phyloP scores from a whole-genome alignment of 2,888 invertebrate species.

The Megalurothrips usitatus region DNA sequence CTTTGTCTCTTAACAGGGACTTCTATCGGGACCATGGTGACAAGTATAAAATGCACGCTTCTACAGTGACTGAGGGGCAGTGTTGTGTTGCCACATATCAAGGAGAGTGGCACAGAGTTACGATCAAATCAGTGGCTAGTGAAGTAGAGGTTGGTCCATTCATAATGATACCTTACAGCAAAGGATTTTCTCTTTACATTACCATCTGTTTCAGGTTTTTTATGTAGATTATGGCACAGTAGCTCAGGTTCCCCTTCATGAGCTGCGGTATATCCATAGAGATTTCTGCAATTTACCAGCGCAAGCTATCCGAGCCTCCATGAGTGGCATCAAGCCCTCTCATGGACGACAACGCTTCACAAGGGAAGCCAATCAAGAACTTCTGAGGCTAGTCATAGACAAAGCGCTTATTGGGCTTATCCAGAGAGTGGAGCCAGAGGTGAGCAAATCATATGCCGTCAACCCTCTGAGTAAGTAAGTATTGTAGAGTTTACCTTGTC shows the following conservation, averaged over 20 bases:
- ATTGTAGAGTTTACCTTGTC: background rate
- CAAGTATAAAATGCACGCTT: background rate
- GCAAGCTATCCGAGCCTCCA: background rate
- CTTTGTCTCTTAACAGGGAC: background rate
- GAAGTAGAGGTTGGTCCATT: slow-evolving; percentile 48
- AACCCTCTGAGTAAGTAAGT: background rate
- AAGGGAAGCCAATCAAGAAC: background rate
- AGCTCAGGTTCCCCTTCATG: slow-evolving; percentile 44
- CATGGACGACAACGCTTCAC: background rate
- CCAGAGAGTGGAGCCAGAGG: background rate
- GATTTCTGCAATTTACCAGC: slow-evolving; percentile 30
- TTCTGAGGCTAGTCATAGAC: background rate
- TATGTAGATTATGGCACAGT: slow-evolving; percentile 59
- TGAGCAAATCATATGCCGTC: background rate
- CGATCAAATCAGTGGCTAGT: slow-evolving; percentile 47
- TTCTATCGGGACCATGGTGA: background rate
- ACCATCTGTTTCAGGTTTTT: slow-evolving; percentile 47
- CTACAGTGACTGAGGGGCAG: slow-evolving; percentile 45
- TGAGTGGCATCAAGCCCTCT: background rate
- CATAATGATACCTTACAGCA: background rate
- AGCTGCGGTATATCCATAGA: slow-evolving; percentile 46
- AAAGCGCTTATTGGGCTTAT: background rate
- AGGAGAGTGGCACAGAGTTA: slow-evolving; percentile 53
- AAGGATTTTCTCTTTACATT: background rate
- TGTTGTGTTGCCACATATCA: slow-evolving; percentile 50